These are phyloP conservation scores for Lomographa bimaculata DNA, from an alignment of 2,888 invertebrate genomes.

Conservation along the genomic window DNA sequence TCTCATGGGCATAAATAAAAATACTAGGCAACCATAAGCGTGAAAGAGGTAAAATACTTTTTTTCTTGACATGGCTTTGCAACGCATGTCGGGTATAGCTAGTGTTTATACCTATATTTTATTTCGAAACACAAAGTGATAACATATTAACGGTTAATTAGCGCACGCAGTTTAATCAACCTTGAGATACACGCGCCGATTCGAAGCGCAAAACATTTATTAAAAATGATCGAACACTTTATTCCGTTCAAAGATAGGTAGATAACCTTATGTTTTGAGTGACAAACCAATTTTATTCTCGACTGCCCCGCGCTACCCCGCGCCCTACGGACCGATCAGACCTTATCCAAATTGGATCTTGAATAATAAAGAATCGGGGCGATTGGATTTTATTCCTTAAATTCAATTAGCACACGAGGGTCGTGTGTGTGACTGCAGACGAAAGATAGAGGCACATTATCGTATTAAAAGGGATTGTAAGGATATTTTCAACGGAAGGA, in stretches of 20 bases:
- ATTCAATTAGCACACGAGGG: conserved; percentile 84
- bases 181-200: conserved; percentile 16
- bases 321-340: conserved; percentile 76
- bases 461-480: conserved; percentile 76
- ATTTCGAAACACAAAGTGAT: no score
- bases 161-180: conserved; percentile 1
- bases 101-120: no score
- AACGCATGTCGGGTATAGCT: no score
- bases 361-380: conserved; percentile 85
- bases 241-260: conserved; percentile 27
- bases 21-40: no score
- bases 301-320: conserved; percentile 69
- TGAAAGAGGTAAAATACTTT: no score
- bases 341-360: conserved; percentile 85
- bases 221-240: conserved; percentile 23
- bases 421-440: conserved; percentile 81
- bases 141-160: conserved; percentile 8
- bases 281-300: conserved; percentile 84
- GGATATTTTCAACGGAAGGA: conserved; percentile 53
- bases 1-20: no score
- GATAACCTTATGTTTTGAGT: conserved; percentile 83
- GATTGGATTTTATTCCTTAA: conserved; percentile 85
- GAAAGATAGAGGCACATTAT: conserved; percentile 80
- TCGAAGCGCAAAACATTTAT: conserved; percentile 14
- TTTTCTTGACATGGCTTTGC: no score